Conservation (phyloP, 2,888 invertebrate genomes). For the Hemaris fuciformis region DNA sequence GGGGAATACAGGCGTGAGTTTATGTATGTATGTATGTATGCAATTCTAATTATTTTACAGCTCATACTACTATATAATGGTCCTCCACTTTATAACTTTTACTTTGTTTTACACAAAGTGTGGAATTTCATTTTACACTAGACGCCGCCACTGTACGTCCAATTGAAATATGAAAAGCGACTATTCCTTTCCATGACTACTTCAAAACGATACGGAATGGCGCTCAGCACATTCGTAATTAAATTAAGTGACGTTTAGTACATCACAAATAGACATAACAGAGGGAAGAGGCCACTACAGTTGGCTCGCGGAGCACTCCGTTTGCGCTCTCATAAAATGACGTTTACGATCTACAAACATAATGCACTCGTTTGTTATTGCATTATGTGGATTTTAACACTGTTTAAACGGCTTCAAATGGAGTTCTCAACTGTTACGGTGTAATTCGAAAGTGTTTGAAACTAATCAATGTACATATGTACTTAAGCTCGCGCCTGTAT, state of each 20-base stretch:
- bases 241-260: constrained; percentile 2
- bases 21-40: too few relatives aligned
- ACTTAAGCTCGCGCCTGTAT: too few relatives aligned
- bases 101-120: not conserved
- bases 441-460: not conserved
- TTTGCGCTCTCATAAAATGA: constrained; percentile 19
- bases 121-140: not conserved
- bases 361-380: constrained; percentile 20
- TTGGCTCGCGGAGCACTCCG: not conserved
- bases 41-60: not conserved
- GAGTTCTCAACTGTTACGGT: not conserved
- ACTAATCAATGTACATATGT: not conserved
- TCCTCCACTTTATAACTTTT: not conserved
- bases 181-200: not conserved
- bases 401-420: constrained; percentile 4
- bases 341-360: constrained; percentile 20
- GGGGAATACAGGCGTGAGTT: too few relatives aligned
- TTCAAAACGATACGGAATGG: not conserved
- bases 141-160: not conserved
- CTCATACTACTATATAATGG: not conserved
- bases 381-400: constrained; percentile 15
- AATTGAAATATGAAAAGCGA: not conserved
- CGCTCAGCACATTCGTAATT: constrained; percentile 1
- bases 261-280: not conserved
- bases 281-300: constrained; percentile 2